A percentile compares a stretch with the other conserved stretches of the same genome.
Evolutionary conservation across 2,113 vertebrate species (phyloP).

Genomic region (Podarcis raffonei): DNA sequence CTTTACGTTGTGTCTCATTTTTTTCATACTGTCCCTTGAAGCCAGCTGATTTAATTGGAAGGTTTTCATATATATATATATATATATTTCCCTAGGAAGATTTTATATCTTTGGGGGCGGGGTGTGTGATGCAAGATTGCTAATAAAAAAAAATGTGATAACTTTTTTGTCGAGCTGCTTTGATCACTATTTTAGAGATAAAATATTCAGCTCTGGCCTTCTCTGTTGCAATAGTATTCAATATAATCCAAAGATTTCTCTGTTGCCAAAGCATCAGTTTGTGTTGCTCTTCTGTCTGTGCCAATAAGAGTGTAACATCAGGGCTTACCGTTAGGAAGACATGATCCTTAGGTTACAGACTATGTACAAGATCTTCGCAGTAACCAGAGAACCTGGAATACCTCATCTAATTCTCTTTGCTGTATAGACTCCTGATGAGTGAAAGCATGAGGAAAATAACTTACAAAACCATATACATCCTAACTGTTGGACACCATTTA

Average conservation of each 20-base stretch:
- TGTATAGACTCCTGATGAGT: not conserved
- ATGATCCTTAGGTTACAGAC: not conserved
- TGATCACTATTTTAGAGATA: not conserved
- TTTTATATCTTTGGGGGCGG: slow-evolving; percentile 79
- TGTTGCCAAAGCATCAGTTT: not conserved
- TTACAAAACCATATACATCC: no score
- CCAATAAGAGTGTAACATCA: not conserved
- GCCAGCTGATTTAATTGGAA: slow-evolving; percentile 66
- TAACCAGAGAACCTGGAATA: no score
- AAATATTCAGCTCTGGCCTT: not conserved
- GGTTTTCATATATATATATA: slow-evolving; percentile 65
- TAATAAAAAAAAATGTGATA: slow-evolving; percentile 79
- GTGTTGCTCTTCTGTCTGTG: not conserved
- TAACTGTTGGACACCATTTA: no score
- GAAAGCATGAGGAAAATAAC: not conserved
- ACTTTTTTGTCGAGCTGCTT: slow-evolving; percentile 34
- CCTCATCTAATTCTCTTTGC: no score
- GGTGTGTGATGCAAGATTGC: slow-evolving; percentile 77
- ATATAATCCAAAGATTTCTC: not conserved
- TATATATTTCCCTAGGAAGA: slow-evolving; percentile 74
- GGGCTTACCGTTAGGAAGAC: not conserved
- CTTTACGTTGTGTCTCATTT: slow-evolving; percentile 67
- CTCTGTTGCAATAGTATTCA: no score
- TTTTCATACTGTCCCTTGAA: slow-evolving; percentile 65
- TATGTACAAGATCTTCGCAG: not conserved